Percentiles rank a stretch among this genome's conserved stretches.
phyloP scores from a whole-genome alignment of 2,797 vertebrate species.

The Chaetophractus vellerosus region DNA sequence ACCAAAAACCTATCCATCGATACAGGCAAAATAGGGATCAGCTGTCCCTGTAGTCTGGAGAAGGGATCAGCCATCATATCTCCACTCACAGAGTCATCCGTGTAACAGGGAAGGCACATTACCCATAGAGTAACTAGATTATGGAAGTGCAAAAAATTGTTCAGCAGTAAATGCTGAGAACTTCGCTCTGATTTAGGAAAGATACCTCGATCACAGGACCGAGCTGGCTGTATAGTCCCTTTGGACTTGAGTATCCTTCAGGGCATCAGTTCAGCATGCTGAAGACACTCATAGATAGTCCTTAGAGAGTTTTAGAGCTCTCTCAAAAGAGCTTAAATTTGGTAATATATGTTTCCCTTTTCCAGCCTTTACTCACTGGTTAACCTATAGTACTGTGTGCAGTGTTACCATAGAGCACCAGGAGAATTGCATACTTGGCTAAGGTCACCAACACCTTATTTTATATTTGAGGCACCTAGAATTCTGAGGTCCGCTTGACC shows the following conservation, averaged over 20 bases:
- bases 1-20: not conserved
- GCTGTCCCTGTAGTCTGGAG: not conserved
- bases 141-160: not conserved
- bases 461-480: slow-evolving; percentile 19
- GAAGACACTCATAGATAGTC: not conserved
- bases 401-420: not conserved
- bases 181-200: not conserved
- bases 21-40: not conserved
- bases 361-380: not conserved
- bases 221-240: not conserved
- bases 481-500: not conserved
- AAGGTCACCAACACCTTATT: not conserved
- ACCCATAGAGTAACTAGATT: not conserved
- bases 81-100: not conserved
- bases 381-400: not conserved
- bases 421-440: not conserved
- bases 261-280: not conserved
- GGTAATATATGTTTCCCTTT: not conserved
- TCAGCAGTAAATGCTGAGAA: not conserved
- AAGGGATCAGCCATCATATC: not conserved
- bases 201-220: not conserved
- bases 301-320: not conserved
- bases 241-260: not conserved
- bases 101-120: not conserved
- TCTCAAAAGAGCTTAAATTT: not conserved